Evolutionary conservation across 2,888 invertebrate genomes (phyloP).

Genomic region (Callosobruchus maculatus): DNA sequence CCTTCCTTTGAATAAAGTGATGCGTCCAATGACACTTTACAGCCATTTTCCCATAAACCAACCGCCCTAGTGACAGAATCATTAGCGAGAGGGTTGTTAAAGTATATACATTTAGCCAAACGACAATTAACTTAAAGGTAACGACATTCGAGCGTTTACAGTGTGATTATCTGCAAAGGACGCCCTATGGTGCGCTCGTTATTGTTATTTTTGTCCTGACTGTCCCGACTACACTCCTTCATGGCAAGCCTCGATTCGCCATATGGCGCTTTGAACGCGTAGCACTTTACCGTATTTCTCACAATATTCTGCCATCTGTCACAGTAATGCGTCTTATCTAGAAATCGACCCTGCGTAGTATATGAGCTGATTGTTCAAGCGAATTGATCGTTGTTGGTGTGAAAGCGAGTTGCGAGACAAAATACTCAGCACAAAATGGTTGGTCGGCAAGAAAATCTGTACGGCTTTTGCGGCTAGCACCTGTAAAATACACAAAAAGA

Average conservation of each 20-base stretch:
- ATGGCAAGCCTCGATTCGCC: constrained; percentile 29
- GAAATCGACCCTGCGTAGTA: background rate
- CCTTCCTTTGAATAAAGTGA: too few species aligned
- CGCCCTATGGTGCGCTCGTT: constrained; percentile 17
- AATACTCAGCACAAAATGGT: too few species aligned
- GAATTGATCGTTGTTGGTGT: background rate
- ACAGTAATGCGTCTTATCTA: constrained; percentile 3
- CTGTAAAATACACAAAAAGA: too few species aligned
- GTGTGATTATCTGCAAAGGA: constrained; percentile 20
- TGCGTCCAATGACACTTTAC: background rate
- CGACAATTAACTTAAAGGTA: background rate
- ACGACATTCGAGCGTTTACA: background rate
- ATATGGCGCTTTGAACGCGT: constrained; percentile 42
- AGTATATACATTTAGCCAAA: background rate
- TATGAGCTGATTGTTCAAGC: background rate
- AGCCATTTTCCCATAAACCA: background rate
- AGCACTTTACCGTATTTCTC: constrained; percentile 45
- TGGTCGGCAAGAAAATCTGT: too few species aligned
- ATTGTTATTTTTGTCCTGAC: constrained; percentile 8
- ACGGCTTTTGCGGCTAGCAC: too few species aligned
- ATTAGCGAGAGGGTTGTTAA: background rate
- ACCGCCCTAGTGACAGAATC: background rate
- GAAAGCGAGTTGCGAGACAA: too few species aligned
- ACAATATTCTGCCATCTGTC: constrained; percentile 47
- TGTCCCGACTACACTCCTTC: constrained; percentile 6